phyloP scores from a whole-genome alignment of 2,113 vertebrate genomes.

The Orientallactaga bullata region DNA sequence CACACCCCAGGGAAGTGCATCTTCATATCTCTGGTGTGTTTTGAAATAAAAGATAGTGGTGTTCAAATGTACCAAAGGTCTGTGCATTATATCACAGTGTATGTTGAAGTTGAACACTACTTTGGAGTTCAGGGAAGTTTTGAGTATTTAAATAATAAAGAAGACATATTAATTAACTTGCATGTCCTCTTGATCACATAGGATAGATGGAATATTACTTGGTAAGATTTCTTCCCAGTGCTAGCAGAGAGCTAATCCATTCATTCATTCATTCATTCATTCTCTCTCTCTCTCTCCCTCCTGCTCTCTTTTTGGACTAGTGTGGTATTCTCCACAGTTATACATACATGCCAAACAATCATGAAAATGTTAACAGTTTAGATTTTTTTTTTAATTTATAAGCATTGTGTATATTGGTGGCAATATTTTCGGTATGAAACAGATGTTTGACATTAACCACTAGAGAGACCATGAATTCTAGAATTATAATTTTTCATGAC shows the following conservation, averaged over 20 bases:
- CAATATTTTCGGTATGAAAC: neutral
- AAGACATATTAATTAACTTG: slow-evolving; percentile 41
- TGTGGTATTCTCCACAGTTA: neutral
- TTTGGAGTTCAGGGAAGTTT: neutral
- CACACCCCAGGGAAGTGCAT: neutral
- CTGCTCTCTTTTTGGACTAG: neutral
- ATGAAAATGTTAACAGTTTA: neutral
- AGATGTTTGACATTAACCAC: neutral
- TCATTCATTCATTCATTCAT: too few relatives aligned
- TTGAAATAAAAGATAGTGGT: slow-evolving; percentile 1
- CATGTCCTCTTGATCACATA: neutral
- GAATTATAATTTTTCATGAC: neutral
- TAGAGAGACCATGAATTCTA: neutral
- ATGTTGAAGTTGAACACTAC: neutral
- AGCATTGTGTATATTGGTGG: neutral
- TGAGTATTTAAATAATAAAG: slow-evolving; percentile 17
- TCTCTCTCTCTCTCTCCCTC: neutral
- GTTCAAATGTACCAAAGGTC: neutral
- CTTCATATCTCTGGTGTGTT: neutral
- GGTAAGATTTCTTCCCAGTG: slow-evolving; percentile 29
- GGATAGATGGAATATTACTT: neutral
- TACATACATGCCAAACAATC: neutral
- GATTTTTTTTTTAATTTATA: neutral
- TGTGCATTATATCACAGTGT: neutral
- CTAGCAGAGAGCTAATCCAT: neutral